A percentile compares a stretch with the other conserved stretches of the same genome.
phyloP scores from a whole-genome alignment of 2,113 vertebrate species.

The Plecotus auritus region DNA sequence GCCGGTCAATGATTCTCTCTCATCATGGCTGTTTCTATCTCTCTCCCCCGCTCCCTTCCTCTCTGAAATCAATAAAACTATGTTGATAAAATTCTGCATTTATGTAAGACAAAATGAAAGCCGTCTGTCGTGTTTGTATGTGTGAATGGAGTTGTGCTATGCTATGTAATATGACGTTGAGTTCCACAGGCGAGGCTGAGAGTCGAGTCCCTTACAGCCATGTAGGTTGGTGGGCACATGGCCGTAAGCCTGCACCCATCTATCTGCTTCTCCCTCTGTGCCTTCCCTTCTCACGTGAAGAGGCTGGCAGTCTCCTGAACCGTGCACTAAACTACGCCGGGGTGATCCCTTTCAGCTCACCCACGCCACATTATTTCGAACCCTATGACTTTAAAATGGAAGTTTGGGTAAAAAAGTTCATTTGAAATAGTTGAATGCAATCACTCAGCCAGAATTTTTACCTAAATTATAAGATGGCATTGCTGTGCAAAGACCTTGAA shows the following conservation, averaged over 20 bases:
- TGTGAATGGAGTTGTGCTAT: neutral
- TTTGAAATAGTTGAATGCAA: constrained; percentile 48
- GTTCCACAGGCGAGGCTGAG: neutral
- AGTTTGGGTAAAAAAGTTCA: constrained; percentile 58
- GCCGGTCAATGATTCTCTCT: no score
- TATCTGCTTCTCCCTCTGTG: neutral
- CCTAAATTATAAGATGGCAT: constrained; percentile 21
- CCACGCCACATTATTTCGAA: constrained; percentile 16
- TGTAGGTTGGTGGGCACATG: neutral
- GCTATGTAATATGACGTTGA: neutral
- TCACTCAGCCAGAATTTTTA: constrained; percentile 34
- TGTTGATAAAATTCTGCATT: neutral
- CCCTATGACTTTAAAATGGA: constrained; percentile 23
- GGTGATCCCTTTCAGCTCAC: neutral
- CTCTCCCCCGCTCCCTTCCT: no score
- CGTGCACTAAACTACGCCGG: neutral
- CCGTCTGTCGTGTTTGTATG: neutral
- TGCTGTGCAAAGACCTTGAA: constrained; percentile 64
- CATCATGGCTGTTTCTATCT: no score
- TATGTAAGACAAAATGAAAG: neutral
- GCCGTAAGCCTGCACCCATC: no score
- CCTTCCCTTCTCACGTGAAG: neutral
- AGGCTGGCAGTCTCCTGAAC: neutral
- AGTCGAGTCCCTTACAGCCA: neutral
- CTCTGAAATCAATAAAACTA: no score